These are phyloP conservation scores for Sparidentex hasta DNA, from an alignment of 2,797 vertebrate genomes.

Conservation along the genomic window DNA sequence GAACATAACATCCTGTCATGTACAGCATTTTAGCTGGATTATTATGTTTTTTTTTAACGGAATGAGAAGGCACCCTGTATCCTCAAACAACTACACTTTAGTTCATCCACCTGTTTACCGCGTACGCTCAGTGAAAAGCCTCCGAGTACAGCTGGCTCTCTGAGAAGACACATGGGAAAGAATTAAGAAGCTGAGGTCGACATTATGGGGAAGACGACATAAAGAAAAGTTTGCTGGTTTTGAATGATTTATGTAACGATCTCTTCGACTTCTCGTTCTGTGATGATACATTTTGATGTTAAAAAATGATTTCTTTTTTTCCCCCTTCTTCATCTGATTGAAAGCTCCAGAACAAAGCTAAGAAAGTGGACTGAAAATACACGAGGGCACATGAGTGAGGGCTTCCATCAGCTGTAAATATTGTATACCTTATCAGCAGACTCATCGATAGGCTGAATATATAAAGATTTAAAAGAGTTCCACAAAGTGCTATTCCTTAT, in stretches of 20 bases:
- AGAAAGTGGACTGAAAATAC: neutral
- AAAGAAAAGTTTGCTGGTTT: neutral
- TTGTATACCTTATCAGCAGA: slow-evolving; percentile 11
- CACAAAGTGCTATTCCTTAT: slow-evolving; percentile 52
- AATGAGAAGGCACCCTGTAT: neutral
- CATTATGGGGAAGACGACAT: neutral
- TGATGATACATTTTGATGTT: neutral
- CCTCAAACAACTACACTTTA: neutral
- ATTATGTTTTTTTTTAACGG: no score
- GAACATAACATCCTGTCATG: neutral
- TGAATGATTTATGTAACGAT: neutral
- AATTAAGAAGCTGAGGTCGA: neutral
- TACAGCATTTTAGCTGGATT: neutral
- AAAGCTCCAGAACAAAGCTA: neutral
- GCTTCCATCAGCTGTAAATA: slow-evolving; percentile 27
- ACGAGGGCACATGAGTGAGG: neutral
- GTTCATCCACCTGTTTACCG: neutral
- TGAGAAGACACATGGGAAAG: neutral
- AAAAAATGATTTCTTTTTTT: neutral
- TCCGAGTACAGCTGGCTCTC: neutral
- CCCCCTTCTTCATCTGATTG: neutral
- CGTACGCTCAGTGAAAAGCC: neutral
- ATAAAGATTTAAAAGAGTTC: slow-evolving; percentile 47
- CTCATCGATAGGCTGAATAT: slow-evolving; percentile 31
- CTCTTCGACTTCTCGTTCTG: neutral